phyloP scores from a whole-genome alignment of 2,797 vertebrate genomes.

The Lagorchestes hirsutus region DNA sequence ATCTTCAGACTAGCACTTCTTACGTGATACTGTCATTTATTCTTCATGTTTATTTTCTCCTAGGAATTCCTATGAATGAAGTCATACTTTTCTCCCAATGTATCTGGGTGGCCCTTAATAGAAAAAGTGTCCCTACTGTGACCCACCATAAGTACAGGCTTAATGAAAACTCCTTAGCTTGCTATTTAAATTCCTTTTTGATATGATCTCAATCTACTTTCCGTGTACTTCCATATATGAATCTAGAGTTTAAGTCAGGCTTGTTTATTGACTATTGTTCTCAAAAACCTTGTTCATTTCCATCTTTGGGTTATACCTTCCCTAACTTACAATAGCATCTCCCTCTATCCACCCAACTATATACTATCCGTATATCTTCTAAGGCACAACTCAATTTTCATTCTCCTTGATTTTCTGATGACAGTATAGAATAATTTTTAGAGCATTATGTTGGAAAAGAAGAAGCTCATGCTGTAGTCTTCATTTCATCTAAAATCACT shows the following conservation, averaged over 20 bases:
- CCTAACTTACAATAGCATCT: neutral
- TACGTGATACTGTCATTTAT: no score
- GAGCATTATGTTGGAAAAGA: neutral
- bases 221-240: neutral
- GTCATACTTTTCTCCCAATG: neutral
- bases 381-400: neutral
- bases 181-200: neutral
- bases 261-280: neutral
- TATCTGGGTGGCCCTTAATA: neutral
- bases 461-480: neutral
- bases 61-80: neutral
- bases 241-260: neutral
- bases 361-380: neutral
- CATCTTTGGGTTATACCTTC: neutral
- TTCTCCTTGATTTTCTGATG: neutral
- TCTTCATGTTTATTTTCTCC: neutral
- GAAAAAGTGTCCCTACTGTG: neutral
- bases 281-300: neutral
- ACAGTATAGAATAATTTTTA: neutral
- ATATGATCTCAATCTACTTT: neutral
- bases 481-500: neutral
- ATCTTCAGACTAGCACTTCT: no score
- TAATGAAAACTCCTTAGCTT: conserved; percentile 5
- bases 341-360: neutral
- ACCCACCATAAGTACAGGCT: no score